These are phyloP conservation scores for Cantharis lateralis DNA, from an alignment of 2,888 invertebrate genomes.

Conservation along the genomic window DNA sequence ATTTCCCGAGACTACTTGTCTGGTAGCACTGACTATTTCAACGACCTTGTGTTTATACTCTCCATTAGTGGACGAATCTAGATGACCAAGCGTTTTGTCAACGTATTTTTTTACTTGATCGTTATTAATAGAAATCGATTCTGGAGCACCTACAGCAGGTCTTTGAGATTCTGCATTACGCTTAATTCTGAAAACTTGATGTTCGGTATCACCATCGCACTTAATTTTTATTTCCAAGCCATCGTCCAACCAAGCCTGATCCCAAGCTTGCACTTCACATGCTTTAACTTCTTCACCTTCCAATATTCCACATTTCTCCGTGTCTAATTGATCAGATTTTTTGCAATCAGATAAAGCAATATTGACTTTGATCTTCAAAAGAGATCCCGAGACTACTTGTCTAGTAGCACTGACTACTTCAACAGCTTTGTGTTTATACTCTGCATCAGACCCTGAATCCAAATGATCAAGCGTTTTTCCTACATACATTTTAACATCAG, in stretches of 20 bases:
- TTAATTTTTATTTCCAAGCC: slow-evolving; percentile 53
- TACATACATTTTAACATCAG: slow-evolving; percentile 36
- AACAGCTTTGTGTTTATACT: slow-evolving; percentile 48
- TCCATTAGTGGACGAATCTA: slow-evolving; percentile 49
- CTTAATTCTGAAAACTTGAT: slow-evolving; percentile 32
- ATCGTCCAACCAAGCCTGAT: slow-evolving; percentile 61
- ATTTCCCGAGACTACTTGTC: slow-evolving; percentile 61
- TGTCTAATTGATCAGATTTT: slow-evolving; percentile 44
- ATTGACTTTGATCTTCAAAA: slow-evolving; percentile 62
- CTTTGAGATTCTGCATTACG: slow-evolving; percentile 30
- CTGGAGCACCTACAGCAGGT: slow-evolving; percentile 29
- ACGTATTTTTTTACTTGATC: slow-evolving; percentile 39
- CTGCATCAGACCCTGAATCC: slow-evolving; percentile 49
- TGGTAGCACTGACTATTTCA: slow-evolving; percentile 49
- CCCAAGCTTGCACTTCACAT: slow-evolving; percentile 62
- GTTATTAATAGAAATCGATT: slow-evolving; percentile 23
- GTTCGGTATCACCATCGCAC: slow-evolving; percentile 43
- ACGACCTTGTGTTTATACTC: slow-evolving; percentile 48
- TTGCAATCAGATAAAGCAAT: slow-evolving; percentile 62
- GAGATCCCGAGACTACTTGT: slow-evolving; percentile 62
- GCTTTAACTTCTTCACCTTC: slow-evolving; percentile 42
- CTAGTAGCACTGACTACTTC: slow-evolving; percentile 50
- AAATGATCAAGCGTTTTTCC: slow-evolving; percentile 36
- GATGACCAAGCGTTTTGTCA: slow-evolving; percentile 35
- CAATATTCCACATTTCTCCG: slow-evolving; percentile 37